Conservation (phyloP, 2,888 invertebrate species). For the Polylopha cassiicola region DNA sequence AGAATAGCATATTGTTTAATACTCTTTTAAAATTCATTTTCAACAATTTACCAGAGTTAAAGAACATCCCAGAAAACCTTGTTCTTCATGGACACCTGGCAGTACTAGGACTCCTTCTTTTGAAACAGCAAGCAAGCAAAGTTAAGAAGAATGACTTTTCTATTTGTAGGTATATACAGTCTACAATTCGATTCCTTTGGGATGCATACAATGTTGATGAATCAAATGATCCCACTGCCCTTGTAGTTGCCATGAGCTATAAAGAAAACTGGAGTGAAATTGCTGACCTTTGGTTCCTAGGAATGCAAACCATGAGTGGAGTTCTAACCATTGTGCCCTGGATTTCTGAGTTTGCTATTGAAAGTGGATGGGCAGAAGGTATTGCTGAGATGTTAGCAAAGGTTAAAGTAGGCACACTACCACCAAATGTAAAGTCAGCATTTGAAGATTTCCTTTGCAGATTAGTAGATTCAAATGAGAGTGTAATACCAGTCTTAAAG, state of each 20-base stretch:
- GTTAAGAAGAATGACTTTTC: conserved; percentile 93
- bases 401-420: conserved; percentile 88
- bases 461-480: conserved; percentile 87
- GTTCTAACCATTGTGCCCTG: conserved; percentile 89
- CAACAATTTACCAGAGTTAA: conserved; percentile 89
- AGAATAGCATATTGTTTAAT: conserved; percentile 85
- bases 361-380: conserved; percentile 95
- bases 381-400: conserved; percentile 88
- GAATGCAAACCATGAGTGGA: conserved; percentile 94
- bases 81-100: conserved; percentile 91
- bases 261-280: conserved; percentile 93
- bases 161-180: conserved; percentile 91
- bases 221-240: conserved; percentile 86
- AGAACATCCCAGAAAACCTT: conserved; percentile 88
- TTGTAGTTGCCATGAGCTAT: conserved; percentile 91
- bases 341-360: conserved; percentile 93
- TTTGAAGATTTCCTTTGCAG: conserved; percentile 93
- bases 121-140: conserved; percentile 89
- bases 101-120: conserved; percentile 86
- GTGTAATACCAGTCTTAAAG: conserved; percentile 85
- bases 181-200: conserved; percentile 93
- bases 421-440: conserved; percentile 90
- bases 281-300: conserved; percentile 94
- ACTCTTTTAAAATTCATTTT: conserved; percentile 90
- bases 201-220: conserved; percentile 94